Evolutionary conservation across 35 echinoderm and acorn worm genomes (phyloP).

Genomic region (Apostichopus japonicus): DNA sequence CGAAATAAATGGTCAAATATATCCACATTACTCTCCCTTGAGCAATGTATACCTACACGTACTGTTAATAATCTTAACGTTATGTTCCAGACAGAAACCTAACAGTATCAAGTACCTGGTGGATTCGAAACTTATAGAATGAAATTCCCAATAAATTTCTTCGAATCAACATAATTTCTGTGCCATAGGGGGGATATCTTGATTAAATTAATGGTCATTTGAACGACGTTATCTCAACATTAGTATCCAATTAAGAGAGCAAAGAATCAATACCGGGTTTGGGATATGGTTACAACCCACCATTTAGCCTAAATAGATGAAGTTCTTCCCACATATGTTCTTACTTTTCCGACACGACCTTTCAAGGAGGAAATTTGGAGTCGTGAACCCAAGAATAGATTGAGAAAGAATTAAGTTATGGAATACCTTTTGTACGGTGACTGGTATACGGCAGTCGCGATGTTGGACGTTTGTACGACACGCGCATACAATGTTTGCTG

Average conservation of each 20-base stretch:
- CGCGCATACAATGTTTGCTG: too few species aligned
- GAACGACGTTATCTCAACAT: background rate
- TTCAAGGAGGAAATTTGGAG: background rate
- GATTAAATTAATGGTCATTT: background rate
- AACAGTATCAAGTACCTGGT: background rate
- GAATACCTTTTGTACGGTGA: background rate
- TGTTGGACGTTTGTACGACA: too few species aligned
- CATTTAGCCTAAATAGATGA: background rate
- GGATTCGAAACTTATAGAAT: background rate
- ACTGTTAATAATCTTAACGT: too few species aligned
- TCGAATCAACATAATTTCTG: background rate
- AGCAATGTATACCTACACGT: background rate
- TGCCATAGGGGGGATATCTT: background rate
- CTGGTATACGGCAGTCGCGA: too few species aligned
- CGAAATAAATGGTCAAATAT: too few species aligned
- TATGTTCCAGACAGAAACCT: too few species aligned
- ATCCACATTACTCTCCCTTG: background rate
- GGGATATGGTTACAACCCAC: too few species aligned
- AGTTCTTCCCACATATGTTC: background rate
- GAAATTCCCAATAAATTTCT: background rate
- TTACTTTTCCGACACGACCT: background rate
- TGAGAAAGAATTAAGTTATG: background rate
- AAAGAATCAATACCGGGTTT: background rate
- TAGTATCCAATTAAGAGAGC: background rate
- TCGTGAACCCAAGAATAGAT: background rate